phyloP scores from a whole-genome alignment of 2,113 vertebrate species.

The Scalopus aquaticus region DNA sequence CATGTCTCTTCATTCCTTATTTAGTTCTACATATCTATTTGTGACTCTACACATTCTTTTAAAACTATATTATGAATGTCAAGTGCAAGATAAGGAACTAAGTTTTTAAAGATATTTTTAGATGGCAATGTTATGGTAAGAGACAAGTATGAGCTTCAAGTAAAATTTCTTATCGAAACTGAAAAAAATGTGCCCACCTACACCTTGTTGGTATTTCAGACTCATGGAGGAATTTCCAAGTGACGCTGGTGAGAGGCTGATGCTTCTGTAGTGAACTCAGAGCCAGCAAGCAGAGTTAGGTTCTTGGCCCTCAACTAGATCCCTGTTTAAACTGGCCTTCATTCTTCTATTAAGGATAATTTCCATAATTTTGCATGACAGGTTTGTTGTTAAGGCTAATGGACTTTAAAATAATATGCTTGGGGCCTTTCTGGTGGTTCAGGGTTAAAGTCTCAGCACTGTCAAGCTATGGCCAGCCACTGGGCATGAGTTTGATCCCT shows the following conservation, averaged over 20 bases:
- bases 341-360: neutral
- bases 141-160: slow-evolving; percentile 50
- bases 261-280: neutral
- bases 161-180: slow-evolving; percentile 62
- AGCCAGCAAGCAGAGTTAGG: neutral
- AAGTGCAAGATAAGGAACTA: slow-evolving; percentile 66
- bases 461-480: too few relatives aligned
- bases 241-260: slow-evolving; percentile 1
- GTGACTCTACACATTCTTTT: slow-evolving; percentile 59
- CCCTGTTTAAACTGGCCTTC: neutral
- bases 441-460: too few relatives aligned
- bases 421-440: too few relatives aligned
- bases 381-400: slow-evolving; percentile 31
- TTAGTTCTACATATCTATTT: slow-evolving; percentile 26
- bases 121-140: slow-evolving; percentile 27
- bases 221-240: slow-evolving; percentile 57
- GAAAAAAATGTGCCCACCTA: slow-evolving; percentile 50
- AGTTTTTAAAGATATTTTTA: slow-evolving; percentile 66
- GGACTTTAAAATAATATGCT: slow-evolving; percentile 14
- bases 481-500: too few relatives aligned
- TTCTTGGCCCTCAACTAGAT: neutral
- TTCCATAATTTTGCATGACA: neutral
- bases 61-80: slow-evolving; percentile 54
- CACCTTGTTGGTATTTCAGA: slow-evolving; percentile 58
- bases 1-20: slow-evolving; percentile 6